Conservation (phyloP, 2,113 vertebrate species). For the Brachyhypopomus gauderio region DNA sequence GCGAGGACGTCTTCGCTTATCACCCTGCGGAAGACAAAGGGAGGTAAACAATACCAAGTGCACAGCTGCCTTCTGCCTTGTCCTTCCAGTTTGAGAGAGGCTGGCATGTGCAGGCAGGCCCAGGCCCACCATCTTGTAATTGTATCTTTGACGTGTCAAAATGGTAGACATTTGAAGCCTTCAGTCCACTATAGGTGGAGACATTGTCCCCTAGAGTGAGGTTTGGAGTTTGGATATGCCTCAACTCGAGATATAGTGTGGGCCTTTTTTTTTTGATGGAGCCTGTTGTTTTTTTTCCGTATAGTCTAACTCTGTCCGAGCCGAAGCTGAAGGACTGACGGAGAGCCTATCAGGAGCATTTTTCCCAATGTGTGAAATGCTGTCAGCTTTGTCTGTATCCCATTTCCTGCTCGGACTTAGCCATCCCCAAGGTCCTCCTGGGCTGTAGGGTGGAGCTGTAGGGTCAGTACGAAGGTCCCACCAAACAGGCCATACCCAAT, state of each 20-base stretch:
- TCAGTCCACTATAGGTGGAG: conserved; percentile 51
- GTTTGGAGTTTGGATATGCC: conserved; percentile 68
- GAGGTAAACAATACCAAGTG: conserved; percentile 31
- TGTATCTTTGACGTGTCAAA: conserved; percentile 94
- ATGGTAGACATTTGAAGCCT: conserved; percentile 52
- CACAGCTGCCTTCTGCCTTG: conserved; percentile 58
- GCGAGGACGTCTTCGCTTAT: conserved; percentile 28
- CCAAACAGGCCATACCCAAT: conserved; percentile 62
- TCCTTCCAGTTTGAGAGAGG: conserved; percentile 73
- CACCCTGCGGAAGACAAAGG: conserved; percentile 40
- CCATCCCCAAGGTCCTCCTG: conserved; percentile 82
- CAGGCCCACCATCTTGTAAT: conserved; percentile 85
- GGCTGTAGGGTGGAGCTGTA: conserved; percentile 85
- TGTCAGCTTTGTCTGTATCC: conserved; percentile 91
- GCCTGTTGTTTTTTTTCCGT: conserved; percentile 74
- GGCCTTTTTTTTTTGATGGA: conserved; percentile 57
- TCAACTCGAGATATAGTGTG: conserved; percentile 62
- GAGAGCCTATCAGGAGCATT: conserved; percentile 92
- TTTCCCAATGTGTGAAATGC: conserved; percentile 97
- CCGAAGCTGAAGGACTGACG: conserved; percentile 69
- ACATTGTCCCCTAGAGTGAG: conserved; percentile 58
- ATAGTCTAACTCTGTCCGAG: conserved; percentile 61
- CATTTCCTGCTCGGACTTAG: conserved; percentile 71
- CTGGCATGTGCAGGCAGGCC: conserved; percentile 93
- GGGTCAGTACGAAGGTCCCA: conserved; percentile 59